Evolutionary conservation across 1,140 invertebrate genomes (phyloP), one percentile per base, ranked within the genome.

Genomic region (Diorhabda sublineata): DNA sequence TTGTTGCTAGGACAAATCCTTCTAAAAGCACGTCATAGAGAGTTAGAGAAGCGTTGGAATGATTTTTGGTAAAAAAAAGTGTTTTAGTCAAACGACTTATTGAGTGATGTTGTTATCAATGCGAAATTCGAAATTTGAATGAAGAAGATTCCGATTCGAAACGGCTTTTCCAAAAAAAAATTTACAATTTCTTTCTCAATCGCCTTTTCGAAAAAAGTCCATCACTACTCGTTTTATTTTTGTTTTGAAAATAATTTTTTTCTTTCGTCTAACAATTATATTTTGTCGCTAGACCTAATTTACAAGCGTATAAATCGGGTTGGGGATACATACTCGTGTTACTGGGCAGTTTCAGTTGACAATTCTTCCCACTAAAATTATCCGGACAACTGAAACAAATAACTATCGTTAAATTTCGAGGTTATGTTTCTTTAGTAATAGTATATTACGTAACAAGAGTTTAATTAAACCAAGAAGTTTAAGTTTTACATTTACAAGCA

Each of bases 301-400:
- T 76, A 75, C 76, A 75, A 72, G 73, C 69, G 72, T 69, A 76
- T 67, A 58, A 58, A 73, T 69, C 61, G 42, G 69, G 73, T 73
- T 78, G 73, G 60, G 62, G 72, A 78, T 78, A 79, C 77, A 72
- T 79, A 79, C 78, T 78, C 8, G 64, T 59, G 57, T 61, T 42
- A 43, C 62, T 63, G 63, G 75, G 73, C 63, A 90, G 88, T 87
- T 94, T 93, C 78, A 87, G 89, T 83, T 93, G 91, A 84, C 93
- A 95, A 76, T 91, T 87, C 81, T 89, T 86, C 77, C 93, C 93
- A 79, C 87, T 88, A 87, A 88, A 94, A 75, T 91, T 91, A 79
- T 91, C 90, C 74, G 89, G 87, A 83, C 93, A 95, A 85, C 93
- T 95, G 87, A 3, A 89, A 89, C 69, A 80, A 69, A 76, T 79